Conservation (phyloP, 2,888 invertebrate genomes). For the Dorcus parallelipipedus region DNA sequence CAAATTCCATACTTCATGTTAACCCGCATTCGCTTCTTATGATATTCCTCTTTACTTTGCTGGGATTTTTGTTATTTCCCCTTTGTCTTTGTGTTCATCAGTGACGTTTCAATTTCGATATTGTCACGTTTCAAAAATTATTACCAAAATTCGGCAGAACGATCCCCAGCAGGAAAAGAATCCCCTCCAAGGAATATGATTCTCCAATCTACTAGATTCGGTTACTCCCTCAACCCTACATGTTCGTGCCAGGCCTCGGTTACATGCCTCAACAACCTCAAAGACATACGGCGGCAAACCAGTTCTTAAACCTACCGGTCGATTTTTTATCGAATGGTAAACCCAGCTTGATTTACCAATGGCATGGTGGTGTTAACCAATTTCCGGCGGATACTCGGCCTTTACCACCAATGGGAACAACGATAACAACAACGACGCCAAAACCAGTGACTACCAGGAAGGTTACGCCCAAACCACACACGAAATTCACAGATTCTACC, state of each 20-base stretch:
- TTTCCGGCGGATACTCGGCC: conserved; percentile 30
- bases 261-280: conserved; percentile 75
- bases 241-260: conserved; percentile 80
- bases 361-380: conserved; percentile 49
- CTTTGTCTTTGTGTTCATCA: too few relatives aligned
- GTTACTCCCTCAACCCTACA: conserved; percentile 80
- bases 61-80: too few relatives aligned
- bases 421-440: conserved; percentile 44
- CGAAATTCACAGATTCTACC: conserved; percentile 57
- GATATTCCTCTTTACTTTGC: too few relatives aligned
- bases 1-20: too few relatives aligned
- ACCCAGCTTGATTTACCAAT: conserved; percentile 74
- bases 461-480: conserved; percentile 43
- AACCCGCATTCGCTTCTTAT: too few relatives aligned
- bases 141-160: too few relatives aligned
- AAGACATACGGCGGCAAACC: conserved; percentile 53
- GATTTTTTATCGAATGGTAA: conserved; percentile 81
- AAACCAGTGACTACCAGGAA: conserved; percentile 19
- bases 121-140: too few relatives aligned
- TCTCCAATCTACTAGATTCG: conserved; percentile 85
- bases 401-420: conserved; percentile 27
- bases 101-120: too few relatives aligned
- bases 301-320: conserved; percentile 74
- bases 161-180: conserved; percentile 44
- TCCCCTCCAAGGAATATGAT: conserved; percentile 48